phyloP scores from a whole-genome alignment of 2,113 vertebrate genomes.

The Microtus montanus region DNA sequence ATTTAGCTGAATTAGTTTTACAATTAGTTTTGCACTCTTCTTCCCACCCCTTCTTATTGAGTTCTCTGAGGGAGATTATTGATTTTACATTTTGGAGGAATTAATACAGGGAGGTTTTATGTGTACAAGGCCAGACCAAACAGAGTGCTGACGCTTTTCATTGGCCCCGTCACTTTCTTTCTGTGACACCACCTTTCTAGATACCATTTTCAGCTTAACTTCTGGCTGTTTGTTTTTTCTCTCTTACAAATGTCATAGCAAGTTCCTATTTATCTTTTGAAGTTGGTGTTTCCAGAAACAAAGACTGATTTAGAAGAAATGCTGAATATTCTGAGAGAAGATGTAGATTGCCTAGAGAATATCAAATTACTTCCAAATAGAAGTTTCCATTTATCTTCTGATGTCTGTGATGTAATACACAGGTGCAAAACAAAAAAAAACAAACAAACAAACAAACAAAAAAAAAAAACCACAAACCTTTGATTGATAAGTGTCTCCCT shows the following conservation, averaged over 20 bases:
- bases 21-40: background rate
- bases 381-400: slow-evolving; percentile 8
- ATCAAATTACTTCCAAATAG: slow-evolving; percentile 33
- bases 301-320: slow-evolving; percentile 59
- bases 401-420: background rate
- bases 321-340: slow-evolving; percentile 28
- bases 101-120: background rate
- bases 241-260: background rate
- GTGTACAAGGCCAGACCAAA: background rate
- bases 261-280: slow-evolving; percentile 33
- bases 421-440: background rate
- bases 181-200: background rate
- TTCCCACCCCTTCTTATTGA: background rate
- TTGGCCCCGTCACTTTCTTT: background rate
- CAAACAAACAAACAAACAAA: background rate
- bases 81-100: slow-evolving; percentile 16
- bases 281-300: slow-evolving; percentile 29
- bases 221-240: background rate
- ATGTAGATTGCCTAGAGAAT: slow-evolving; percentile 32
- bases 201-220: slow-evolving; percentile 18
- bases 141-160: too few relatives aligned
- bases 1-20: background rate
- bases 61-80: background rate
- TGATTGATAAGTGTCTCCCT: background rate
- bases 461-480: background rate